Evolutionary conservation across 2,888 invertebrate genomes (phyloP).

Genomic region (Pristionchus entomophagus): DNA sequence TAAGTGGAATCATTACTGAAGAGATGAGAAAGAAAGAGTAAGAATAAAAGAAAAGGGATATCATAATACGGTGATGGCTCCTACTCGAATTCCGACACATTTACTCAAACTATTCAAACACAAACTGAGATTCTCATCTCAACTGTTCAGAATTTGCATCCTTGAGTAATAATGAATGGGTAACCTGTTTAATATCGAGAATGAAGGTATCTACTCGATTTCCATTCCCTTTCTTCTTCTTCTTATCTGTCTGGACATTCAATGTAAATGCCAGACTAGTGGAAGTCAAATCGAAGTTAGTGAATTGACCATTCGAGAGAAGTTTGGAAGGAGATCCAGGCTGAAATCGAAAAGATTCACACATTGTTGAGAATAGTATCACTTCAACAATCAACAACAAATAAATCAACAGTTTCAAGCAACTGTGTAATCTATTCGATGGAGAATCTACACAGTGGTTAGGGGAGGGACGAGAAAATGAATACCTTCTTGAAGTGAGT

Average conservation of each 20-base stretch:
- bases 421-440: no score
- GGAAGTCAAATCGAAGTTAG: constrained; percentile 66
- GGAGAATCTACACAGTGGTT: no score
- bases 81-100: not conserved
- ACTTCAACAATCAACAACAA: no score
- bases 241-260: constrained; percentile 68
- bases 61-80: not conserved
- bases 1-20: not conserved
- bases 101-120: not conserved
- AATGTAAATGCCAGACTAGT: constrained; percentile 65
- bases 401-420: no score
- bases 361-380: constrained; percentile 70
- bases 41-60: not conserved
- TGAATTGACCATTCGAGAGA: constrained; percentile 71
- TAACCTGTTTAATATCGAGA: constrained; percentile 63
- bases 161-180: not conserved
- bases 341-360: constrained; percentile 52
- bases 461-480: no score
- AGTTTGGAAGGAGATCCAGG: constrained; percentile 72
- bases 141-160: not conserved
- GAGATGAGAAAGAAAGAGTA: not conserved
- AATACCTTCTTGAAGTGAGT: constrained; percentile 69
- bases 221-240: constrained; percentile 69
- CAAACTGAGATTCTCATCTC: no score
- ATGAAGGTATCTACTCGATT: constrained; percentile 65